Base-by-base conservation (phyloP, 2,888 invertebrate species). In the Crossocerus cetratus region DNA sequence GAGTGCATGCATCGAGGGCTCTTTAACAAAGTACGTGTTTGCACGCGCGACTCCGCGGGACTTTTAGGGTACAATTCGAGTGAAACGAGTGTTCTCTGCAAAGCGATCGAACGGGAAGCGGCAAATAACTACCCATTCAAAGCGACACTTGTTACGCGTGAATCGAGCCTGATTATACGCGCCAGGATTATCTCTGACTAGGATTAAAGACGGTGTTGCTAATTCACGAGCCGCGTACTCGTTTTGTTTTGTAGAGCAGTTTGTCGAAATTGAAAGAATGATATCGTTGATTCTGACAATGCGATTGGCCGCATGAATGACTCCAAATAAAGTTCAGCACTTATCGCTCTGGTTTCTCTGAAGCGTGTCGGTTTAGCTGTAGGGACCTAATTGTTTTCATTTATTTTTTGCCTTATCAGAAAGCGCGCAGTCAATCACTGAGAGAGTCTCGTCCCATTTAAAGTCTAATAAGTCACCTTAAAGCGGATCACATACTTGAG, bases 351-450 rank as follows among this genome's bases (percentile, higher is more conserved):
- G 32, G 11, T 32, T 32, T 32, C 32, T 32, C 32, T 11, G 32
- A 32, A 32, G 1, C 32, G 5, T 32, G 8, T 11, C 32, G 8
- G 32, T 3, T 11, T 32, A 68, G 65, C 21, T 14, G 20, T 18
- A 43, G 42, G 44, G 56, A 68, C 43, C 32, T 57, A 65, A 70
- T 58, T 55, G 62, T 59, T 59, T n/a, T 2, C 43, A 70, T 73
- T 70, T 49, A 57, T 23, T 58, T 44, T 54, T 42, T 23, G 22
- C 42, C 18, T 69, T 65, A 68, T 71, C 65, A 54, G 21, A 14
- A 5, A 32, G 55, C 63, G 23, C 60, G 61, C 18, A 69, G 45
- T 71, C 66, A 54, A 69, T 61, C 56, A 61, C 67, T 68, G 69
- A 74, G 60, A 71, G 61, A 54, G 57, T 65, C 54, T 11, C 49